These are phyloP conservation scores for Calcarius ornatus DNA, from an alignment of 2,113 vertebrate genomes.

Conservation along the genomic window DNA sequence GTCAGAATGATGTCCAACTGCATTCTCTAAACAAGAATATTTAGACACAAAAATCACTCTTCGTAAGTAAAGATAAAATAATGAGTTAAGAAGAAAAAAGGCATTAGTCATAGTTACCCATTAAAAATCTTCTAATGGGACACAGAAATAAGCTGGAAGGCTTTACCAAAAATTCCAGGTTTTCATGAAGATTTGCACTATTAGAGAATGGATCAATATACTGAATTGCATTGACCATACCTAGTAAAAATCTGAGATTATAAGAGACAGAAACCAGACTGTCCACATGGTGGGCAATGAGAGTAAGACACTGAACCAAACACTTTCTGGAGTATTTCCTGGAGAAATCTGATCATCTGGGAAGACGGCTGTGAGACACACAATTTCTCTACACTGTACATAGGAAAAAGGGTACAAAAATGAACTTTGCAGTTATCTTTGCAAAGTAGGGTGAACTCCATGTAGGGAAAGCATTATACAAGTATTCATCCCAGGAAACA, in stretches of 20 bases:
- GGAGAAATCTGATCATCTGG: background rate
- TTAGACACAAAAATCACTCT: background rate
- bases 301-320: background rate
- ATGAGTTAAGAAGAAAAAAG: background rate
- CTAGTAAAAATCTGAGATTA: background rate
- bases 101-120: background rate
- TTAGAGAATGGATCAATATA: background rate
- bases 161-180: background rate
- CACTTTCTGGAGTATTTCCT: background rate
- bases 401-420: background rate
- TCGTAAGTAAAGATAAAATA: background rate
- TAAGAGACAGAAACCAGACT: background rate
- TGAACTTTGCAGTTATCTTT: background rate
- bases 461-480: background rate
- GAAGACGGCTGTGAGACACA: accelerated
- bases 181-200: background rate
- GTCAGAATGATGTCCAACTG: conserved; percentile 98
- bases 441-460: background rate
- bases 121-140: background rate
- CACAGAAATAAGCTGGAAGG: background rate
- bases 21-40: conserved; percentile 81
- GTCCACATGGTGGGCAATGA: background rate
- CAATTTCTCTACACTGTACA: background rate
- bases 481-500: background rate
- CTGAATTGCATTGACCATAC: background rate